Evolutionary conservation across 2,888 invertebrate genomes (phyloP), one percentile per base, ranked within the genome.

Genomic region (Tromatobia lineatoria): DNA sequence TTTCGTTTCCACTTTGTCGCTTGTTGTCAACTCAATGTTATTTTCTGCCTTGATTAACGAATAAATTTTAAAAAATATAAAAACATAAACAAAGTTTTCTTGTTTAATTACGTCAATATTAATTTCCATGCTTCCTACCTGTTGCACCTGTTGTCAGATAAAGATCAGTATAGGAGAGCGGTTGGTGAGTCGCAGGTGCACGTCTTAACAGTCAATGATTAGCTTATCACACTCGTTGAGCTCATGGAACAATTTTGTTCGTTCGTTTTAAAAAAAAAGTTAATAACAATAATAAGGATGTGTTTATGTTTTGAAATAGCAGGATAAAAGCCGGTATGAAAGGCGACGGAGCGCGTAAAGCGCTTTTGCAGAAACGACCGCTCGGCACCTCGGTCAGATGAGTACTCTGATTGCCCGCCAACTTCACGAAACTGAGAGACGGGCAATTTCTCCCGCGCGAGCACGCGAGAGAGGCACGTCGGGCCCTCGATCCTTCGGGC

Each of bases 381-480:
- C 71, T 88, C 85, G 80, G 61, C 86, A 85, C 83, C 83, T 87
- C 87, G 87, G 83, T 75, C 81, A 86, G 87, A 85, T 83, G 86
- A 82, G 74, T 83, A 85, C 86, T 88, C 87, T 82, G 82, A 85
- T 86, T 80, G 85, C 79, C 78, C 81, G 87, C 50, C 82, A 79
- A 85, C 82, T 87, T 80, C 57, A 83, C 82, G 80, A 85, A 85
- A 83, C 86, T 20, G 80, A 80, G 81, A 76, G 69, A 87, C 85
- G 57, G 77, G 85, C 83, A 88, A 88, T 89, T 90, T 90, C 88
- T 88, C 88, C 82, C 77, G 80, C 75, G 80, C 70, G 80, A 79
- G 84, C 85, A 71, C 84, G 79, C 77, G 83, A 64, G 76, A 76
- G 83, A 79, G 81, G 85, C 67, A 54, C 75, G 52, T 71, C 80